Conservation (phyloP, 1,140 invertebrate genomes). For the Bombus balteatus region DNA sequence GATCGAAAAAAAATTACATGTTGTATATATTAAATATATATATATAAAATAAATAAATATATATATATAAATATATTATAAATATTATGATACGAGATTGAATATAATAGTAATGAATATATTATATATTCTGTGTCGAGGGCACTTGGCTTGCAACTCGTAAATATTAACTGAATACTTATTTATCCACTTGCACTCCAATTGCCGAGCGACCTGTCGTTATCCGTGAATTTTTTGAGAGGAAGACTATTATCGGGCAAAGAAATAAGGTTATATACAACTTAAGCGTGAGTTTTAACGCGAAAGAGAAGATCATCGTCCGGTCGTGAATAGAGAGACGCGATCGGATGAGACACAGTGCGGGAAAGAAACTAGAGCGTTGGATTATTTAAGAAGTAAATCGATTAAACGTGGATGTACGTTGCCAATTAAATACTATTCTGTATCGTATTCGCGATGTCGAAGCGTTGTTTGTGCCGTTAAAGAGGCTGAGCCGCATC, state of each 20-base stretch:
- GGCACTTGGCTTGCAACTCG: conserved; percentile 76
- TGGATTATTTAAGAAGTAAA: conserved; percentile 29
- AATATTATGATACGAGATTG: conserved; percentile 72
- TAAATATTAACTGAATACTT: conserved; percentile 65
- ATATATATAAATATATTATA: conserved; percentile 76
- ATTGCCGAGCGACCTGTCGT: conserved; percentile 77
- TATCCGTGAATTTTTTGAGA: conserved; percentile 77
- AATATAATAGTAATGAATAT: conserved; percentile 75
- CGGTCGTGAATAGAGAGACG: conserved; percentile 3
- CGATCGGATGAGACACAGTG: conserved; percentile 10
- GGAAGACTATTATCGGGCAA: conserved; percentile 75
- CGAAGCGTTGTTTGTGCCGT: conserved; percentile 59
- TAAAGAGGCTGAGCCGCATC: conserved; percentile 55
- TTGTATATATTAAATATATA: conserved; percentile 79
- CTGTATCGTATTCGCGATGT: conserved; percentile 53
- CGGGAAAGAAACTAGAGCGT: conserved; percentile 29
- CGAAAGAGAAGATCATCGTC: conserved; percentile 59
- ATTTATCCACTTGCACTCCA: conserved; percentile 74
- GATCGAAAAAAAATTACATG: conserved; percentile 63
- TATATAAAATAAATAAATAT: conserved; percentile 71
- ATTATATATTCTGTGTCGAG: conserved; percentile 74
- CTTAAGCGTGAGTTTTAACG: conserved; percentile 47
- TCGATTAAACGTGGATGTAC: conserved; percentile 62
- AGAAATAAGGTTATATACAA: conserved; percentile 58
- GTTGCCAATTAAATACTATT: conserved; percentile 61